Percentiles rank a stretch among this genome's conserved stretches.
These are phyloP conservation scores for Drosophila simulans DNA, from an alignment of 1,140 invertebrate species.

Conservation along the genomic window DNA sequence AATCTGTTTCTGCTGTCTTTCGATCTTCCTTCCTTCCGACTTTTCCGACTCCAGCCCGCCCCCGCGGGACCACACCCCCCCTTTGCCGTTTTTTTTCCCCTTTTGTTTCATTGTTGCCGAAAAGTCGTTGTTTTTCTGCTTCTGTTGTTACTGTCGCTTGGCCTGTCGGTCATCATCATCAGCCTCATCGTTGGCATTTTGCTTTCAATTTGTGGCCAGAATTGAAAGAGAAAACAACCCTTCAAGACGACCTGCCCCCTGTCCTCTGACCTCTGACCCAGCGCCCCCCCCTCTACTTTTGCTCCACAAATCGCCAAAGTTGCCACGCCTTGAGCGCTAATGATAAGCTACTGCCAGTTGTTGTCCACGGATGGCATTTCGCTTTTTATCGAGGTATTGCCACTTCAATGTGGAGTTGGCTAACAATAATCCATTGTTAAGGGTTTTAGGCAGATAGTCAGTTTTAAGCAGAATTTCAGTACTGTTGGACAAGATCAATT, in stretches of 20 bases:
- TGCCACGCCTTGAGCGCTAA: constrained; percentile 49
- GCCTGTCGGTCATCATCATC: constrained; percentile 51
- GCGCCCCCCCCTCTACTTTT: neutral
- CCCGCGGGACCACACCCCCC: constrained; percentile 4
- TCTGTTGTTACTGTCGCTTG: constrained; percentile 26
- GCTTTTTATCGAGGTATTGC: constrained; percentile 2
- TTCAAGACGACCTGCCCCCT: constrained; percentile 28
- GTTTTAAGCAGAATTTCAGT: neutral
- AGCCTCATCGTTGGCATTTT: constrained; percentile 53
- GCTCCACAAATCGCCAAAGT: constrained; percentile 34
- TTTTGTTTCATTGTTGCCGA: constrained; percentile 72
- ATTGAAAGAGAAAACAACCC: constrained; percentile 51
- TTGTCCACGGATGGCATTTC: constrained; percentile 22
- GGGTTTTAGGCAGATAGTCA: neutral
- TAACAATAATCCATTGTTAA: neutral
- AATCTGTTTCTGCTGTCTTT: constrained; percentile 75
- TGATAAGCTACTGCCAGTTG: constrained; percentile 42
- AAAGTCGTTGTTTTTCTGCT: constrained; percentile 43
- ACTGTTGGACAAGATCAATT: neutral
- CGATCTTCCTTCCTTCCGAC: constrained; percentile 45
- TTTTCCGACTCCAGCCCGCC: neutral
- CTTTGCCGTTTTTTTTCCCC: constrained; percentile 9
- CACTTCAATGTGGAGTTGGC: neutral
- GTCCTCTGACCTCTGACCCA: neutral
- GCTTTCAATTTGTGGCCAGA: constrained; percentile 66